A percentile compares a stretch with the other conserved stretches of the same genome.
Evolutionary conservation across 1,140 invertebrate genomes (phyloP).

Genomic region (Caerostris darwini): DNA sequence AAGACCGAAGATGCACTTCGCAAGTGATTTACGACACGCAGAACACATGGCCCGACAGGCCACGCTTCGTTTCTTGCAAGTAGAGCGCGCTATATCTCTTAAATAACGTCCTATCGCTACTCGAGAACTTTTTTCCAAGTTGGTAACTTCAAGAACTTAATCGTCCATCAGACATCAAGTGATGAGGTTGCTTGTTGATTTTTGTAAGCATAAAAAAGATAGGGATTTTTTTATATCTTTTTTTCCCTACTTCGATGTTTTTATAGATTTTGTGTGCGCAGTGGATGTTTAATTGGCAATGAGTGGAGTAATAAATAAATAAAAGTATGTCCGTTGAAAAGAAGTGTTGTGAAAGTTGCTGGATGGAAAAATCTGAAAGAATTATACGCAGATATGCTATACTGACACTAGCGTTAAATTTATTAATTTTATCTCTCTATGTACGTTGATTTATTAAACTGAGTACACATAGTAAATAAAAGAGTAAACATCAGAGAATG

Average conservation of each 20-base stretch:
- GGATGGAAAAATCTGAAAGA: neutral
- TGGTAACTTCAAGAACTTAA: neutral
- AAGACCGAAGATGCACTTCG: neutral
- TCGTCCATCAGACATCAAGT: conserved; percentile 12
- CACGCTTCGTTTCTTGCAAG: neutral
- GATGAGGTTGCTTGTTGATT: conserved; percentile 7
- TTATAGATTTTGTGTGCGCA: no score
- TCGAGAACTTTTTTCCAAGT: neutral
- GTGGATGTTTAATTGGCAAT: no score
- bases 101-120: no score
- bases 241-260: no score
- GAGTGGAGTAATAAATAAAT: no score
- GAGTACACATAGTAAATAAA: no score
- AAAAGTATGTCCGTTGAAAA: neutral
- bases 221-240: neutral
- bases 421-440: no score
- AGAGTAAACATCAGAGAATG: no score
- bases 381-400: no score
- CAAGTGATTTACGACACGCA: conserved; percentile 3
- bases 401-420: no score
- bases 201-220: no score
- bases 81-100: neutral
- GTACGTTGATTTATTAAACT: no score
- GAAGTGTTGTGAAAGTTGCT: neutral
- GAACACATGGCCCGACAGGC: neutral